Percentiles rank a stretch among this genome's conserved stretches.
Evolutionary conservation across 2,797 vertebrate genomes (phyloP).

Genomic region (Psittacula echo): DNA sequence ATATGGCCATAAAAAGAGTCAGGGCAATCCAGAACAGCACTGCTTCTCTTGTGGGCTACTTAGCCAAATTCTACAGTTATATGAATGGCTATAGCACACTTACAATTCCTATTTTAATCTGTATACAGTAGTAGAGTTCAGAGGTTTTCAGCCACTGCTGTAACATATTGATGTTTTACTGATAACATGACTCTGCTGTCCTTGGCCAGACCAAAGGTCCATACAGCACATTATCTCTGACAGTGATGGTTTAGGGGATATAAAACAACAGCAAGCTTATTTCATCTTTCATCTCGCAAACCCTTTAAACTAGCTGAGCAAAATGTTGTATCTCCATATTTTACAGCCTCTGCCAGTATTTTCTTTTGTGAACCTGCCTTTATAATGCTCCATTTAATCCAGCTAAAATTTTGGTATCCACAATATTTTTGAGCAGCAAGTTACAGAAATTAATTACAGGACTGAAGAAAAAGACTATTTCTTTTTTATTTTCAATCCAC

Average conservation of each 20-base stretch:
- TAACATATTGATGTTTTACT: not conserved
- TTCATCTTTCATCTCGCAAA: not conserved
- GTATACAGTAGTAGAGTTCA: not conserved
- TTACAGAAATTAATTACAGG: not conserved
- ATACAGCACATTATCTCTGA: not conserved
- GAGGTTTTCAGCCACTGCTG: not conserved
- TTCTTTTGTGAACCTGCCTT: not conserved
- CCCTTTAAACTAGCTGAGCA: not conserved
- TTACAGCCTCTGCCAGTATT: not conserved
- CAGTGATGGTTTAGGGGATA: not conserved
- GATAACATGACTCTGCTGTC: not conserved
- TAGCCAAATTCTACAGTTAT: not conserved
- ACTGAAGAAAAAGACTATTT: not conserved
- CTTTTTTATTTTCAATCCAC: not conserved
- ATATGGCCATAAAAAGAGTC: not conserved
- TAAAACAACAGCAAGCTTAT: not conserved
- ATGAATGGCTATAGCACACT: not conserved
- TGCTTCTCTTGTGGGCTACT: not conserved
- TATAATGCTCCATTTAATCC: not conserved
- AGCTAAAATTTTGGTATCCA: not conserved
- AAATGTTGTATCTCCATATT: not conserved
- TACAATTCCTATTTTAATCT: not conserved
- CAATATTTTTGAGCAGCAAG: not conserved
- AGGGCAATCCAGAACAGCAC: not conserved
- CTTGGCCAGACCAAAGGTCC: not conserved